phyloP scores from a whole-genome alignment of 2,113 vertebrate genomes.

The Thinocorus orbignyianus region DNA sequence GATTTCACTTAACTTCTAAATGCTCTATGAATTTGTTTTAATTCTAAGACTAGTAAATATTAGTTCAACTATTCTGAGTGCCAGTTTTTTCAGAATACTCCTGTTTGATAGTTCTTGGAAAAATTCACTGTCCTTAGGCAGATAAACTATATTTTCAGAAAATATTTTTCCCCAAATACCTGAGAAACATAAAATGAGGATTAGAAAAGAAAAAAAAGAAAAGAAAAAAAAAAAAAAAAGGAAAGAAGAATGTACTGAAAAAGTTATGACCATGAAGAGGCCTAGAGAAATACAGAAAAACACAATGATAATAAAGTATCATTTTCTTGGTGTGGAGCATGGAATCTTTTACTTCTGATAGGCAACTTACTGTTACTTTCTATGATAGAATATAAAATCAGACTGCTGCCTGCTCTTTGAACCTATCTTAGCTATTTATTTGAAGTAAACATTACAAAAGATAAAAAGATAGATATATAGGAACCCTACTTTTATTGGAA shows the following conservation, averaged over 20 bases:
- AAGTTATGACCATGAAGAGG: not conserved
- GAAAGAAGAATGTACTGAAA: not conserved
- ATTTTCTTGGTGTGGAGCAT: not conserved
- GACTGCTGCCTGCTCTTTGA: fast-evolving
- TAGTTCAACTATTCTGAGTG: not conserved
- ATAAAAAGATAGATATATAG: not conserved
- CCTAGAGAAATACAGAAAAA: not conserved
- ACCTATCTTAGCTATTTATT: not conserved
- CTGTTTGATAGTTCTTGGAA: not conserved
- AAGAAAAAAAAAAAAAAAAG: not conserved
- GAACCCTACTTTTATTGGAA: not conserved
- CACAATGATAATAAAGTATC: not conserved
- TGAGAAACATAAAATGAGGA: not conserved
- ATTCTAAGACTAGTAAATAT: not conserved
- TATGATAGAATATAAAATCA: not conserved
- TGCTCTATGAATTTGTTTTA: not conserved
- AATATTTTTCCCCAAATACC: not conserved
- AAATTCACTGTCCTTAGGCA: not conserved
- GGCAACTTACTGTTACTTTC: not conserved
- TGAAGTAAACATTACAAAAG: not conserved
- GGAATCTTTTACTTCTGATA: not conserved
- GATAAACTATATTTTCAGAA: not conserved
- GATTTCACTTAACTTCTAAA: not conserved
- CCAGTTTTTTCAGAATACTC: not conserved
- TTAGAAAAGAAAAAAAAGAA: not conserved